phyloP scores from a whole-genome alignment of 2,113 vertebrate species.

The Morphnarchus princeps region DNA sequence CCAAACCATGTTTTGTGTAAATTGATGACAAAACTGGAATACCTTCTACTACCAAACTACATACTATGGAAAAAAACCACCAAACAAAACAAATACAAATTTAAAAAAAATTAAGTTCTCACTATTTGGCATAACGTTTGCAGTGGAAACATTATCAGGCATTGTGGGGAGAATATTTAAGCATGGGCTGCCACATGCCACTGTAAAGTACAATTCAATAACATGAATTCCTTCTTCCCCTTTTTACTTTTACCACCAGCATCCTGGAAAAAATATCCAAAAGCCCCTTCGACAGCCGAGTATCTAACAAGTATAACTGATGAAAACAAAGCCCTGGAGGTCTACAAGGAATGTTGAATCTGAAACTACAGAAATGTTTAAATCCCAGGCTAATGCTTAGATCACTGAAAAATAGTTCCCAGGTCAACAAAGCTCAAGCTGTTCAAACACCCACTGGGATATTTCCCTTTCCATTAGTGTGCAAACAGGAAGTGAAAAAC shows the following conservation, averaged over 20 bases:
- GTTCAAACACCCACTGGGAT: slow-evolving; percentile 80
- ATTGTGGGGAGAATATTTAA: not conserved
- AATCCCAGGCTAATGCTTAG: slow-evolving; percentile 7
- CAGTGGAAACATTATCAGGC: not conserved
- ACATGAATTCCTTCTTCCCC: not conserved
- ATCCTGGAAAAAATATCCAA: not conserved
- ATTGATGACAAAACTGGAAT: not conserved
- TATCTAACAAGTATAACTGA: not conserved
- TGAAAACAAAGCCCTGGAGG: not conserved
- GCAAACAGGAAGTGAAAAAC: slow-evolving; percentile 67
- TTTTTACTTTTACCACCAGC: not conserved
- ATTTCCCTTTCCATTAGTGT: slow-evolving; percentile 74
- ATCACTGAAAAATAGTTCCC: not conserved
- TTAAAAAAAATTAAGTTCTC: not conserved
- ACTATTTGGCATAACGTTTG: not conserved
- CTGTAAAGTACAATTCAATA: not conserved
- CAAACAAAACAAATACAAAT: not conserved
- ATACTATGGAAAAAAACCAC: not conserved
- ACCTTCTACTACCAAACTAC: not conserved
- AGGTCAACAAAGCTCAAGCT: slow-evolving; percentile 73
- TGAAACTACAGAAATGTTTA: slow-evolving; percentile 23
- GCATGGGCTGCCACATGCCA: not conserved
- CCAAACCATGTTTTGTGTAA: not conserved
- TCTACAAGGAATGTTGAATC: not conserved
- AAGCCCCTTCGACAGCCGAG: not conserved